These are phyloP conservation scores for Hemaris fuciformis DNA, from an alignment of 2,888 invertebrate genomes.

Conservation along the genomic window DNA sequence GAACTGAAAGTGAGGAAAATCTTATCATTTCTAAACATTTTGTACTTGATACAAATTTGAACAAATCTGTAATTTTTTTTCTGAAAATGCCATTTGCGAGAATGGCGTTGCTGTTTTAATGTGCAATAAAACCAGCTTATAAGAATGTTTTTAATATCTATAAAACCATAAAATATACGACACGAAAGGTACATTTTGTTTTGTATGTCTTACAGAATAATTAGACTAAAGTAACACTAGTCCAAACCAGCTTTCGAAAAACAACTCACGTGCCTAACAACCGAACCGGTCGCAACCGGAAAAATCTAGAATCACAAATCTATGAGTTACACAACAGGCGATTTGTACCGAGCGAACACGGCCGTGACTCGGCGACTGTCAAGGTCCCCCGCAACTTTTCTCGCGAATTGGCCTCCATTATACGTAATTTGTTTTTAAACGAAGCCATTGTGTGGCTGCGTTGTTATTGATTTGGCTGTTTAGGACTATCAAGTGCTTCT, in stretches of 20 bases:
- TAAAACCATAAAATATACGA: no score
- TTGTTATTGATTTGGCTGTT: not conserved
- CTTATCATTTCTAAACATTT: no score
- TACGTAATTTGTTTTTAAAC: slow-evolving; percentile 28
- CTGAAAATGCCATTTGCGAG: no score
- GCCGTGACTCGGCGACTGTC: slow-evolving; percentile 31
- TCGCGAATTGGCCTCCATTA: slow-evolving; percentile 27
- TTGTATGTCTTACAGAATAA: not conserved
- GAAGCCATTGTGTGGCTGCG: slow-evolving; percentile 9
- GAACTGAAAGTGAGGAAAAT: no score
- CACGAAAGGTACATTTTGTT: no score
- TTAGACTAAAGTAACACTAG: no score
- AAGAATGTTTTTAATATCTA: no score
- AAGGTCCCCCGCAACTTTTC: slow-evolving; percentile 37
- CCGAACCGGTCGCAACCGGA: not conserved
- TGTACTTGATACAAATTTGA: no score
- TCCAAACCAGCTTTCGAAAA: not conserved
- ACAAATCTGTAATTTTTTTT: no score
- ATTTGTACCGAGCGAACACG: slow-evolving; percentile 10
- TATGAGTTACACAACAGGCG: not conserved
- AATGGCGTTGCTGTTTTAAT: no score
- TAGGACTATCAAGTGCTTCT: not conserved
- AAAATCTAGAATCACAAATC: slow-evolving; percentile 6
- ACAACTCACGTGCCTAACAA: not conserved
- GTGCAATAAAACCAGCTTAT: no score